These are phyloP conservation scores for Myiotriccus ornatus DNA, from an alignment of 2,797 vertebrate genomes.

Conservation along the genomic window DNA sequence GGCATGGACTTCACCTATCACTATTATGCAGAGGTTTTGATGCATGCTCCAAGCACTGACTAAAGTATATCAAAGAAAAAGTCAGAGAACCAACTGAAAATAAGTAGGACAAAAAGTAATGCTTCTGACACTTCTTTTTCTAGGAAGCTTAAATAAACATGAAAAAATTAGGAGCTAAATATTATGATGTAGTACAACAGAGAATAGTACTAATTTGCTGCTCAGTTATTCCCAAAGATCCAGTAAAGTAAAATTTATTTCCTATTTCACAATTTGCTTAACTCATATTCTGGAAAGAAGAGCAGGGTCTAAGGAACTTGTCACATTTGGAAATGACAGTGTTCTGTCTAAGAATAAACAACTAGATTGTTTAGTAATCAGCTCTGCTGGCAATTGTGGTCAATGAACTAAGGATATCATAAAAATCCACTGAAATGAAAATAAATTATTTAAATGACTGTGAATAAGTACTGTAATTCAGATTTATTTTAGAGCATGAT, in stretches of 20 bases:
- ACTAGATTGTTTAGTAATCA: neutral
- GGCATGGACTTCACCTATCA: neutral
- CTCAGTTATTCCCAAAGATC: neutral
- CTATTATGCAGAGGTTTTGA: neutral
- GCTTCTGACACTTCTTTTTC: neutral
- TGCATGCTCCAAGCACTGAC: neutral
- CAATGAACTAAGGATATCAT: neutral
- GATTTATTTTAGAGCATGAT: neutral
- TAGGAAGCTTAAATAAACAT: neutral
- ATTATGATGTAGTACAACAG: rapidly evolving
- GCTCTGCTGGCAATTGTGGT: neutral
- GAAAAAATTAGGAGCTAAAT: neutral
- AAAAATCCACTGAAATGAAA: neutral
- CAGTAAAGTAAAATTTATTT: neutral
- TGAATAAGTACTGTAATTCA: neutral
- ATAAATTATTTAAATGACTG: neutral
- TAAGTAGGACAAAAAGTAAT: neutral
- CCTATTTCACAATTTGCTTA: neutral
- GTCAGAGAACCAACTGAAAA: neutral
- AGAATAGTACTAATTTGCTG: neutral
- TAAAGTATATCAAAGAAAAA: neutral
- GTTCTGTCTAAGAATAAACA: neutral
- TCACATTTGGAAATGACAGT: neutral
- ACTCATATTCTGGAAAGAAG: neutral
- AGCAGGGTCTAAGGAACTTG: neutral